These are phyloP conservation scores for Verasper variegatus DNA, from an alignment of 2,113 vertebrate species.

Conservation along the genomic window DNA sequence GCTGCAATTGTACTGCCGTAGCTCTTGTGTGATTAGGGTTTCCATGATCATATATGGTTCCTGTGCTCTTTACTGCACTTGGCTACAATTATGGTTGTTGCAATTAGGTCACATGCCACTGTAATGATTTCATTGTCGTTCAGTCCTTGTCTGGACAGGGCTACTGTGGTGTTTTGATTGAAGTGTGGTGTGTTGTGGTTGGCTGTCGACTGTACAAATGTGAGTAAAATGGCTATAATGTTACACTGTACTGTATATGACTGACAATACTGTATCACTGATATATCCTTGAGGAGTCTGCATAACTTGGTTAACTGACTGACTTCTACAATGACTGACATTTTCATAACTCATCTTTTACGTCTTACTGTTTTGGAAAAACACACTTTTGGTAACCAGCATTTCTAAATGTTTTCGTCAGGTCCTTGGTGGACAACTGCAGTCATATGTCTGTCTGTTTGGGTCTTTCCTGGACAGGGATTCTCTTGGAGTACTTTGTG, in stretches of 20 bases:
- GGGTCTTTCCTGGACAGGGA: constrained; percentile 60
- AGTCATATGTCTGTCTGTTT: constrained; percentile 63
- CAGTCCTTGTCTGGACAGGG: constrained; percentile 30
- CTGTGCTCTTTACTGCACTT: constrained; percentile 23
- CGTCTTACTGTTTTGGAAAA: constrained; percentile 50
- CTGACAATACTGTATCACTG: background rate
- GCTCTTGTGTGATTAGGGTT: constrained; percentile 41
- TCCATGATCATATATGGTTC: constrained; percentile 11
- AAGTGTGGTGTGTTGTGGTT: background rate
- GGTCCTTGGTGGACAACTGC: constrained; percentile 35
- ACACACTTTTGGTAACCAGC: constrained; percentile 40
- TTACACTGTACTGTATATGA: background rate
- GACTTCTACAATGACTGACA: constrained; percentile 36
- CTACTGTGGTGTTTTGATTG: constrained; percentile 2
- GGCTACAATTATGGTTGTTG: constrained; percentile 16
- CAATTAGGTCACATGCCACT: constrained; percentile 44
- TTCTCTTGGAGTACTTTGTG: constrained; percentile 70
- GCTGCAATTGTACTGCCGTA: constrained; percentile 30
- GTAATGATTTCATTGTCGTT: constrained; percentile 33
- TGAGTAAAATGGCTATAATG: constrained; percentile 6
- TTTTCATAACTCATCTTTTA: constrained; percentile 37
- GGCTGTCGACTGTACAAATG: constrained; percentile 12
- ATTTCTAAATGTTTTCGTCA: constrained; percentile 14
- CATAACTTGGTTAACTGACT: constrained; percentile 8
- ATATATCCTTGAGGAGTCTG: constrained; percentile 3